Evolutionary conservation across 2,113 vertebrate genomes (phyloP), one percentile per base, ranked within the genome.

Genomic region (Acrocephalus arundinaceus): DNA sequence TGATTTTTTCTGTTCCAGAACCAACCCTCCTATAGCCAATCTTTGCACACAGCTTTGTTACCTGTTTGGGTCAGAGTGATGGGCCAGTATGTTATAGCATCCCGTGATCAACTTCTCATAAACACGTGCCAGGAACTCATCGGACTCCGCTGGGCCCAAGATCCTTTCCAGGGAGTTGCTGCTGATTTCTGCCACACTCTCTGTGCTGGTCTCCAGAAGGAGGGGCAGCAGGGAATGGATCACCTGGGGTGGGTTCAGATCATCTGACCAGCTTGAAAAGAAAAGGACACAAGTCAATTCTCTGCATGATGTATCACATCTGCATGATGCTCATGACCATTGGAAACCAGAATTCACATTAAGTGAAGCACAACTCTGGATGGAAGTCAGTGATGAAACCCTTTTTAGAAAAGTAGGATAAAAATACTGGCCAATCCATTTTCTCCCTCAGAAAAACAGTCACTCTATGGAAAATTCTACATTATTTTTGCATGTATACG

Each of bases 41-140:
- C 55, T 75, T 9, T 43, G 39, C 31, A 54, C 8, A 31, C 6
- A 63, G 84, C 11, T 70, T 18, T 45, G 23, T 10, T 82, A 99
- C 99, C 99, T 99, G 93, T 98, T 98, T 20, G 99, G 99, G 89
- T 99, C 99, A 1, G 99, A 98, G 75, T 99, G 99, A 96, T 98
- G 98, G 57, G 99, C 99, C 91, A 99, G 98, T 61, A 99, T 99
- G 96, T 99, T 99, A 94, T 99, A 99, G 97, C 99, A 99, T 7
- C 99, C 99, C 0, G 98, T 99, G 96, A 99, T 98, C 87, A 99
- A 82, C 41, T 99, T 99, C 97, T 99, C 98, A 31, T 99, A 99
- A 76, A 99, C 98, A 16, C 98, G 99, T 11, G 99, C 98, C 57
- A 99, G 97, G 97, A 99, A 99, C 85, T 99, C 98, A 23, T 99